Evolutionary conservation across 1,140 invertebrate genomes (phyloP), one percentile per base, ranked within the genome.

Genomic region (Globodera rostochiensis): DNA sequence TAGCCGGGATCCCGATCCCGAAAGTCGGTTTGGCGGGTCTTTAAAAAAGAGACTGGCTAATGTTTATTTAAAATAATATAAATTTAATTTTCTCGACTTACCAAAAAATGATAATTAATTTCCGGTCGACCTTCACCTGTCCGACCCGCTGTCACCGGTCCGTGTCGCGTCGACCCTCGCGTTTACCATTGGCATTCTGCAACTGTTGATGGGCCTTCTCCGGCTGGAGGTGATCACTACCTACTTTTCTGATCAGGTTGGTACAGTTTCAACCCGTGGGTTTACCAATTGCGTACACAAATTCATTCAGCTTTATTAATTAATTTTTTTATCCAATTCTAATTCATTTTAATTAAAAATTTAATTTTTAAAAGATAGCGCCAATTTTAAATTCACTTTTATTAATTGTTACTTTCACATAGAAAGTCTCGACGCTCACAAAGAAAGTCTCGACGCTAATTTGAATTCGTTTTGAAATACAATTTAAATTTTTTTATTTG

Each of bases 221-320:
- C 87, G 87, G 6, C 81, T 89, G 25, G 86, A 88, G 50, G 87
- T 90, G 73, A 80, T 89, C 36, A 89, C 87, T 3, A 85, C 88
- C 3, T 89, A 89, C 66, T 89, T 88, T 67, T 90, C 88, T 19
- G 86, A 87, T 75, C 80, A 80, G 53, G 77, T 78, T 3, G 36
- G 36, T 3, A 36, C 36, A 36, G 3, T 4, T n/a, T n/a, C 19
- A 15, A 47, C 19, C 25, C 47, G 60, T 66, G 13, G 60, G 1
- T 36, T 36, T 36, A 36, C 2, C 3, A 25, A 25, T 25, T 25
- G 25, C 25, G 25, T 25, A 25, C 25, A 25, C 60, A 66, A 66
- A 21, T 15, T 66, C 2, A 13, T 13, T 13, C 1, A 3, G 3
- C 3, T 21, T 66, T 13, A 66, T 66, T 21, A 15, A n/a, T n/a